Conservation (phyloP, 2,888 invertebrate species). For the Ferrisia virgata region DNA sequence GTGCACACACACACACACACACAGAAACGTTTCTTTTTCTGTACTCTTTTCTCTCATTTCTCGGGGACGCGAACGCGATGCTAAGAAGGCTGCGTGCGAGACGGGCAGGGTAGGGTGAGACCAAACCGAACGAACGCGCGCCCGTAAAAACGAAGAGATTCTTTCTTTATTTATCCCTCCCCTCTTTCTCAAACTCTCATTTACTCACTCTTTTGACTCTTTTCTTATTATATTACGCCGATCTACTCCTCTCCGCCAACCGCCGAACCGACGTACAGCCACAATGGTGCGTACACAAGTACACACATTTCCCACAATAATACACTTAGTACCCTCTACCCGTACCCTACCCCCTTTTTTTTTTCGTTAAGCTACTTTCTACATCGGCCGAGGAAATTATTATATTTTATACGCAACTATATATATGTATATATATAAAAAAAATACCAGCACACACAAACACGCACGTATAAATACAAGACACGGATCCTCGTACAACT, state of each 20-base stretch:
- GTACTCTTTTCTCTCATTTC: too few relatives aligned
- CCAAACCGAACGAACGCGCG: background rate
- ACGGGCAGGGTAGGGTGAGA: too few relatives aligned
- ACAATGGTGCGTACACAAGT: background rate
- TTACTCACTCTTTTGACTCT: background rate
- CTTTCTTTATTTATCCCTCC: background rate
- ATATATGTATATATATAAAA: background rate
- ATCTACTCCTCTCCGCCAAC: background rate
- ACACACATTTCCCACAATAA: constrained; percentile 7
- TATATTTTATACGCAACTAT: background rate
- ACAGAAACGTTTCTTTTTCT: too few relatives aligned
- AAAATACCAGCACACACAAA: background rate
- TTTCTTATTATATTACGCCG: background rate
- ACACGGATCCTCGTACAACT: background rate
- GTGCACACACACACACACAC: background rate
- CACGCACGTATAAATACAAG: background rate
- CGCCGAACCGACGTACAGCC: background rate
- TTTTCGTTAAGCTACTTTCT: background rate
- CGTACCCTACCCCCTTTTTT: background rate
- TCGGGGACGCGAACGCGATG: background rate
- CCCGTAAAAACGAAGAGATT: background rate
- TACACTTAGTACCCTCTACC: background rate
- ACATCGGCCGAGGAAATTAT: background rate
- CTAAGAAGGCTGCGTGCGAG: background rate
- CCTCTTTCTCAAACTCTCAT: background rate